phyloP scores from a whole-genome alignment of 2,888 invertebrate genomes.

The Lasioglossum pauxillum region DNA sequence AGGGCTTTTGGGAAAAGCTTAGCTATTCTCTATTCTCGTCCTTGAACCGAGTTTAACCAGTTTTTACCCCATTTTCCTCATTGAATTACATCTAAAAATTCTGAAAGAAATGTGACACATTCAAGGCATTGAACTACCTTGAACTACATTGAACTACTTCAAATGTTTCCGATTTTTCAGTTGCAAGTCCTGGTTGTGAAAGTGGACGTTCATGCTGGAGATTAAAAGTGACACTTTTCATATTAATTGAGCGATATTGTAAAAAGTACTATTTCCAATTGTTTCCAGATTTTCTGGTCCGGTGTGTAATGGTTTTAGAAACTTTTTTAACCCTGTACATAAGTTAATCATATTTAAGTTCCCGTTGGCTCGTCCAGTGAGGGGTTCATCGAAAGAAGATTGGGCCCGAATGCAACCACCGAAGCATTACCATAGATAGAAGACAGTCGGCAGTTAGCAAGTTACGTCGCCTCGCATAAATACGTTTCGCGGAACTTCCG shows the following conservation, averaged over 20 bases:
- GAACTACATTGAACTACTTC: too few species aligned
- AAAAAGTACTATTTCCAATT: too few species aligned
- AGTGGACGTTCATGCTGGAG: too few species aligned
- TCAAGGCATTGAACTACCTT: too few species aligned
- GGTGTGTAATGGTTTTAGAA: neutral
- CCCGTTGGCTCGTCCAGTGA: neutral
- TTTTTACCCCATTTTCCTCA: too few species aligned
- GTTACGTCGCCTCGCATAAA: conserved; percentile 31
- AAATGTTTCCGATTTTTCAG: neutral
- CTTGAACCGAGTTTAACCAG: too few species aligned
- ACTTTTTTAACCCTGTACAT: neutral
- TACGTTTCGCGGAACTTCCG: conserved; percentile 42
- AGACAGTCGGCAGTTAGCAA: conserved; percentile 14
- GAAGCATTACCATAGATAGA: conserved; percentile 25
- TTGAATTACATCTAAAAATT: too few species aligned
- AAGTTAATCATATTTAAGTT: neutral
- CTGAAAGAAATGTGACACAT: too few species aligned
- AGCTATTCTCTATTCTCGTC: too few species aligned
- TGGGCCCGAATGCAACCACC: neutral
- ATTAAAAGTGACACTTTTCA: too few species aligned
- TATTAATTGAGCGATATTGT: too few species aligned
- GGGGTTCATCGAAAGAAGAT: neutral
- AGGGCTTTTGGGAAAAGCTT: too few species aligned
- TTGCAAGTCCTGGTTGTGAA: neutral
- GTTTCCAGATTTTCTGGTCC: neutral